Conservation (phyloP, 2,888 invertebrate species). For the Thera obeliscata region DNA sequence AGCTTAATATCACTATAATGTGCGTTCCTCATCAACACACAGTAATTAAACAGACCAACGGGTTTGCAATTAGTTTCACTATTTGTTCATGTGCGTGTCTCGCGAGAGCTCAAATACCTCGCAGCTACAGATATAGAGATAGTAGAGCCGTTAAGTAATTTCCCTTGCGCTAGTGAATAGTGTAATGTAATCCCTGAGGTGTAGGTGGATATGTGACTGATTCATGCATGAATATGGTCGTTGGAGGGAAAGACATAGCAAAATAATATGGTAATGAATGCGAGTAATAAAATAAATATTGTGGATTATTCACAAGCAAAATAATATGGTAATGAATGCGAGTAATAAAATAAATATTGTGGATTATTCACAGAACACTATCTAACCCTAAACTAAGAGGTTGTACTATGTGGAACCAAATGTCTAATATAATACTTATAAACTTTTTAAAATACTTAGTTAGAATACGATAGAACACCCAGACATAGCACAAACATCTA, state of each 20-base stretch:
- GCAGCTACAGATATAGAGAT: not conserved
- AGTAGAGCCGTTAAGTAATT: slow-evolving; percentile 8
- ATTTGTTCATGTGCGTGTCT: slow-evolving; percentile 12
- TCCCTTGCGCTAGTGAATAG: slow-evolving; percentile 1
- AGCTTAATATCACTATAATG: not conserved
- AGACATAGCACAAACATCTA: too few relatives aligned
- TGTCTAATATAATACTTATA: too few relatives aligned
- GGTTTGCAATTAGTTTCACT: slow-evolving; percentile 13
- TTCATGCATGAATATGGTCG: not conserved
- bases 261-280: too few relatives aligned
- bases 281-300: too few relatives aligned
- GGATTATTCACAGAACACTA: too few relatives aligned
- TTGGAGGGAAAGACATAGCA: not conserved
- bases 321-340: too few relatives aligned
- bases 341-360: too few relatives aligned
- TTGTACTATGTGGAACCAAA: too few relatives aligned
- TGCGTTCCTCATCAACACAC: slow-evolving; percentile 1
- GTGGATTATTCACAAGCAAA: too few relatives aligned
- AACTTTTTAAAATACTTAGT: too few relatives aligned
- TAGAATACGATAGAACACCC: too few relatives aligned
- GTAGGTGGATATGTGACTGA: not conserved
- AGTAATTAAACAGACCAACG: slow-evolving; percentile 10
- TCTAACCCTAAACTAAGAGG: too few relatives aligned
- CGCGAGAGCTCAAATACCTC: not conserved
- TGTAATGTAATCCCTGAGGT: not conserved